These are phyloP conservation scores for Pogonocherus hispidulus DNA, from an alignment of 2,888 invertebrate species.

Conservation along the genomic window DNA sequence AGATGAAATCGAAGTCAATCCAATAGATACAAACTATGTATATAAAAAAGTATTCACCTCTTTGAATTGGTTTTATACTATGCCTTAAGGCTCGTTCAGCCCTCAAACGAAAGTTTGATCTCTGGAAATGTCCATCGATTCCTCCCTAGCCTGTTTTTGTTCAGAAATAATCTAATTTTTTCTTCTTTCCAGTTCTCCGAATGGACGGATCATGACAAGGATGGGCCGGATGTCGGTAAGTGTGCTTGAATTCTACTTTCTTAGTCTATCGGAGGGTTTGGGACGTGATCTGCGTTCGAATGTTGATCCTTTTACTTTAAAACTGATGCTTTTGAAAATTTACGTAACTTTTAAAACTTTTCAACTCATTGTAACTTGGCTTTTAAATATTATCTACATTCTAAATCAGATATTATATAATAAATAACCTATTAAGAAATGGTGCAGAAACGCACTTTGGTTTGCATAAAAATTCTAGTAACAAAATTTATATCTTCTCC, in stretches of 20 bases:
- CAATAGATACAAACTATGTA: not conserved
- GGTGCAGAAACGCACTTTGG: not conserved
- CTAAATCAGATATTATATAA: no score
- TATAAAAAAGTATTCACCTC: not conserved
- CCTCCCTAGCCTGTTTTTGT: no score
- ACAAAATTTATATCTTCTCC: not conserved
- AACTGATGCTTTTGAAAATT: no score
- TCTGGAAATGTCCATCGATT: not conserved
- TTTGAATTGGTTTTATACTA: not conserved
- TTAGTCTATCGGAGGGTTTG: no score
- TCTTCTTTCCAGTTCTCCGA: constrained; percentile 71
- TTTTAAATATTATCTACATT: no score
- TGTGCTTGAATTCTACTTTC: constrained; percentile 40
- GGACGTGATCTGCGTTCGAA: no score
- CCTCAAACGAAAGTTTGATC: not conserved
- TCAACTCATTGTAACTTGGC: no score
- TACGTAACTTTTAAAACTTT: no score
- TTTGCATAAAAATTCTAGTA: not conserved
- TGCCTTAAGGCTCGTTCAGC: not conserved
- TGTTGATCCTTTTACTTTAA: no score
- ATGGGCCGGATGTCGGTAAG: constrained; percentile 73
- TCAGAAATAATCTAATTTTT: not conserved
- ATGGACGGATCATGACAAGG: constrained; percentile 75
- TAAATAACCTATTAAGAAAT: no score
- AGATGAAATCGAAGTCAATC: not conserved